Evolutionary conservation across 2,797 vertebrate species (phyloP), one percentile per base, ranked within the genome.

Genomic region (Aeoliscus strigatus): DNA sequence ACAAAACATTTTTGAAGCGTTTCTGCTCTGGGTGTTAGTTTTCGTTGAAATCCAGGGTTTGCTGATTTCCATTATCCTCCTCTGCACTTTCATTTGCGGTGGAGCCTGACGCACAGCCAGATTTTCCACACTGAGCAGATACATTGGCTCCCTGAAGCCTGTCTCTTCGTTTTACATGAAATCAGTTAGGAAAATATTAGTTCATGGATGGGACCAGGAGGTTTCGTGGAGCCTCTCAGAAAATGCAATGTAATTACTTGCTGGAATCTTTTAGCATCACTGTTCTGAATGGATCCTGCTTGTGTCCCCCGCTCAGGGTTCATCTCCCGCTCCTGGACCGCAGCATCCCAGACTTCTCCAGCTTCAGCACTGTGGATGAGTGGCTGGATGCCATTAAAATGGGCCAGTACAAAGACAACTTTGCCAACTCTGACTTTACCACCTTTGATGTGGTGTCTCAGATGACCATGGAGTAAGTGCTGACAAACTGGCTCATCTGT

Each of bases 351-450:
- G 96, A 98, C 75, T 98, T 98, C 71, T 94, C 91, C 84, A 97
- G 92, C 87, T 98, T 98, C 88, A 94, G 91, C 85, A 93, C 90
- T 0, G 94, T 98, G 85, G 94, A 95, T 1, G 96, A 98, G 60
- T 98, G 96, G 96, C 88, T 98, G 79, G 96, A 98, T 8, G 96
- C 95, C 84, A 98, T 98, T 85, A 98, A 98, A 87, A 98, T 98
- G 96, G 94, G 96, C 62, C 96, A 98, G 70, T 98, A 98, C 86
- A 98, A 98, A 87, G 94, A 98, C 81, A 97, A 89, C 76, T 98
- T 98, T 11, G 85, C 92, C 89, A 93, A 56, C 6, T 89, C 91
- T 0, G 91, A 94, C 72, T 96, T 96, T 71, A 86, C 89, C 44
- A 92, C 90, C 64, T 98, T 98, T 46, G 95, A 98, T 1, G 81